Evolutionary conservation across 1,140 invertebrate genomes (phyloP).

Genomic region (Mya arenaria): DNA sequence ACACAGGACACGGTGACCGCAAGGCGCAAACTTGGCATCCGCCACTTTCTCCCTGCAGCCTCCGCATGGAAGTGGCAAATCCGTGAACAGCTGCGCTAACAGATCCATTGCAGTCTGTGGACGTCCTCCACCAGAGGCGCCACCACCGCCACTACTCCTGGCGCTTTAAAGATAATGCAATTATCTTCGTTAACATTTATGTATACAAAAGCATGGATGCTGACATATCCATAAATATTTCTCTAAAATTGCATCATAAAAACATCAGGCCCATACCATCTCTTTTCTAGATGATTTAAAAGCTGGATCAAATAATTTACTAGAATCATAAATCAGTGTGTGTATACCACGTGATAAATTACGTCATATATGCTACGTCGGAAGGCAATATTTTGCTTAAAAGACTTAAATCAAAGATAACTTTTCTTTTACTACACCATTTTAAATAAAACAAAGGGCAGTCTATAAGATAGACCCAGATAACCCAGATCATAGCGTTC

Average conservation of each 20-base stretch:
- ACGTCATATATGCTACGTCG: no score
- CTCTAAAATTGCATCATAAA: no score
- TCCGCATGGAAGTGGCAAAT: constrained; percentile 52
- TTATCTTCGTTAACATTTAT: neutral
- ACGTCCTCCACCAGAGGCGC: neutral
- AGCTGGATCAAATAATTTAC: no score
- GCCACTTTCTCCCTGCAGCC: constrained; percentile 51
- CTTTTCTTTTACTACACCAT: no score
- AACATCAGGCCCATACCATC: no score
- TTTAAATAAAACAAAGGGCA: no score
- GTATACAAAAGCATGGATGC: neutral
- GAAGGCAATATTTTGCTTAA: no score
- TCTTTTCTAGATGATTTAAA: no score
- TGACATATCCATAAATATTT: neutral
- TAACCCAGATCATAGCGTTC: constrained; percentile 53
- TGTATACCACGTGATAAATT: no score
- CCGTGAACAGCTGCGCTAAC: constrained; percentile 37
- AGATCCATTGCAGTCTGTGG: neutral
- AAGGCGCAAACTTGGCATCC: constrained; percentile 55
- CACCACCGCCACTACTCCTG: neutral
- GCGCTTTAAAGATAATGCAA: neutral
- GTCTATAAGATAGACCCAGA: no score
- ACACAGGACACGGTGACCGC: constrained; percentile 60
- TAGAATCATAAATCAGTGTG: no score
- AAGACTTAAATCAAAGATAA: no score